Conservation (phyloP, 2,797 vertebrate genomes). For the Poeciliopsis infans region DNA sequence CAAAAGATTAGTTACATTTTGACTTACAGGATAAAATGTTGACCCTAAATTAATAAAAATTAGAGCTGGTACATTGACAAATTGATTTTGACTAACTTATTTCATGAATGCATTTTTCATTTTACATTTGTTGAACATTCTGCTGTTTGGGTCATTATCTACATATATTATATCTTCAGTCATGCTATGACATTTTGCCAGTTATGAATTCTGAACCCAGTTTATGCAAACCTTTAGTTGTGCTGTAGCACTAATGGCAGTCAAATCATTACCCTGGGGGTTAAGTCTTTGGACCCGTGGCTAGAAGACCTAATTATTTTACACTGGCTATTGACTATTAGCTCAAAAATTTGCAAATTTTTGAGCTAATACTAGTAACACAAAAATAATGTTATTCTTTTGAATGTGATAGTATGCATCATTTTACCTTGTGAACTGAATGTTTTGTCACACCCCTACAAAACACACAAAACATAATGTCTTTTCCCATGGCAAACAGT, state of each 20-base stretch:
- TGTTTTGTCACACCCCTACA: not conserved
- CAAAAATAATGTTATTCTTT: not conserved
- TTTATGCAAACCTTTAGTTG: not conserved
- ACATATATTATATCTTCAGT: not conserved
- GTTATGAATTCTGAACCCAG: not conserved
- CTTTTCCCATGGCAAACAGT: constrained; percentile 19
- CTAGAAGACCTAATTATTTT: not conserved
- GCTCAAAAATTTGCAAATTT: not conserved
- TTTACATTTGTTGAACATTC: not conserved
- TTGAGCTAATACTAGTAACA: too few species aligned
- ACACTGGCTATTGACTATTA: not conserved
- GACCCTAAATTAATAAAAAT: too few species aligned
- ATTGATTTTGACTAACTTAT: too few species aligned
- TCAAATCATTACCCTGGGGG: not conserved
- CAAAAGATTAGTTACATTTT: too few species aligned
- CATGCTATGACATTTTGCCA: not conserved
- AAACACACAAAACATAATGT: constrained; percentile 6
- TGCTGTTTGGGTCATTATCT: not conserved
- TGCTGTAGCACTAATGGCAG: not conserved
- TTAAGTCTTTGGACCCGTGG: not conserved
- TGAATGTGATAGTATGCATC: not conserved
- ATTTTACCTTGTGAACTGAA: not conserved
- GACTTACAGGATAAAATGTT: too few species aligned
- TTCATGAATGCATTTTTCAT: not conserved
- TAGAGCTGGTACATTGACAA: too few species aligned